A percentile compares a stretch with the other conserved stretches of the same genome.
Conservation (phyloP, 2,797 vertebrate genomes). For the Pangasius sanitwongsei region DNA sequence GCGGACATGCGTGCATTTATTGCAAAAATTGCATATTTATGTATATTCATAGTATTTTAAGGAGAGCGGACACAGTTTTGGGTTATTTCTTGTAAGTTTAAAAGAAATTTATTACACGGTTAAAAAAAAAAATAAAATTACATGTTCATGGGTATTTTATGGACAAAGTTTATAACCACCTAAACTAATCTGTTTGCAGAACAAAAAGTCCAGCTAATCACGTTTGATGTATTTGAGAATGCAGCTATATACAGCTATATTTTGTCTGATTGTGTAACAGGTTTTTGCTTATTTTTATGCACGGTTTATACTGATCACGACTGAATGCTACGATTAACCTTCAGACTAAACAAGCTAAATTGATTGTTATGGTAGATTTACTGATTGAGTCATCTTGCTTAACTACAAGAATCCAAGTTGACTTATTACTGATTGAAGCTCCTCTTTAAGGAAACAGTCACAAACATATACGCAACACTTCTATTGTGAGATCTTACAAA, state of each 20-base stretch:
- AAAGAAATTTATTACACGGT: background rate
- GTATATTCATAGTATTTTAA: background rate
- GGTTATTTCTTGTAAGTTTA: background rate
- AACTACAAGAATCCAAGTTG: background rate
- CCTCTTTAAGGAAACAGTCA: background rate
- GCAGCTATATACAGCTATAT: background rate
- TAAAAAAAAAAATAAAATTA: background rate
- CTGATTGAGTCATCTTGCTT: background rate
- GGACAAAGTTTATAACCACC: background rate
- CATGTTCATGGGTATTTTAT: background rate
- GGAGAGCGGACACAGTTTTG: background rate
- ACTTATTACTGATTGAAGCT: background rate
- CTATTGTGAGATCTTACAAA: background rate
- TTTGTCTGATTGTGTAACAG: background rate
- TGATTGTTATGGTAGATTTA: conserved; percentile 20
- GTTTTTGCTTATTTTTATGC: conserved; percentile 6
- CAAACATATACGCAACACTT: background rate
- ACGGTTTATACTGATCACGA: background rate
- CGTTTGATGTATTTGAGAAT: background rate
- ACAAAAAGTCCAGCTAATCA: background rate
- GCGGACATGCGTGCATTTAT: background rate
- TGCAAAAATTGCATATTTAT: background rate
- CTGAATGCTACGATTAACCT: conserved; percentile 4
- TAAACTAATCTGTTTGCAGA: background rate
- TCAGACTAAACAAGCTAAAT: conserved; percentile 27